Evolutionary conservation across 2,113 vertebrate genomes (phyloP).

Genomic region (Alethe diademata): DNA sequence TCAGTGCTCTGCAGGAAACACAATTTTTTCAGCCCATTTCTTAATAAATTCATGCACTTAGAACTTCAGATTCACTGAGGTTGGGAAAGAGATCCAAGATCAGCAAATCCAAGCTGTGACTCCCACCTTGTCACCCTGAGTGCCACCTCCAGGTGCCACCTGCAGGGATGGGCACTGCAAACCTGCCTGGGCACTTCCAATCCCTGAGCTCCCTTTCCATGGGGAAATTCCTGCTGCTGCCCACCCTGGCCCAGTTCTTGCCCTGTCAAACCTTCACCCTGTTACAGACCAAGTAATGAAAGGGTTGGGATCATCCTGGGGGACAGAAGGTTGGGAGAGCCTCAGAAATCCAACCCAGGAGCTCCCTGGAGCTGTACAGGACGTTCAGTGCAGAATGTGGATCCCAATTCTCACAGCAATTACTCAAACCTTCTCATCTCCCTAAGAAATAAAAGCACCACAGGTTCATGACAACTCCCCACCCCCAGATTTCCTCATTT

Average conservation of each 20-base stretch:
- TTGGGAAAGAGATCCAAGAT: neutral
- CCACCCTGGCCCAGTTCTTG: too few relatives aligned
- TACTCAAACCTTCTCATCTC: neutral
- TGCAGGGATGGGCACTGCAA: neutral
- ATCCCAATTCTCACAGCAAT: neutral
- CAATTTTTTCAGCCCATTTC: neutral
- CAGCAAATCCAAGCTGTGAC: neutral
- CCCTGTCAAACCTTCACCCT: neutral
- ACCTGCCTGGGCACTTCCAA: neutral
- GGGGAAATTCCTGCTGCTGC: neutral
- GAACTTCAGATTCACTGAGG: rapidly evolving
- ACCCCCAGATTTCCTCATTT: neutral
- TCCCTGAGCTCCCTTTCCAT: neutral
- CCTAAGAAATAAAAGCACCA: neutral
- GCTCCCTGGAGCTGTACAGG: neutral
- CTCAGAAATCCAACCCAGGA: neutral
- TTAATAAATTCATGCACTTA: neutral
- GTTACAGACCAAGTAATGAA: neutral
- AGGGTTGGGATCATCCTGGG: neutral
- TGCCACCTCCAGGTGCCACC: neutral
- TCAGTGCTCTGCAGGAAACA: neutral
- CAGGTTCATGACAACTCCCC: neutral
- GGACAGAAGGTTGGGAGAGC: too few relatives aligned
- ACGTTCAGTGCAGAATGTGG: neutral
- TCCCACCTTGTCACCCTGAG: neutral